Conservation (phyloP, 1,140 invertebrate species). For the Chionoecetes opilio region DNA sequence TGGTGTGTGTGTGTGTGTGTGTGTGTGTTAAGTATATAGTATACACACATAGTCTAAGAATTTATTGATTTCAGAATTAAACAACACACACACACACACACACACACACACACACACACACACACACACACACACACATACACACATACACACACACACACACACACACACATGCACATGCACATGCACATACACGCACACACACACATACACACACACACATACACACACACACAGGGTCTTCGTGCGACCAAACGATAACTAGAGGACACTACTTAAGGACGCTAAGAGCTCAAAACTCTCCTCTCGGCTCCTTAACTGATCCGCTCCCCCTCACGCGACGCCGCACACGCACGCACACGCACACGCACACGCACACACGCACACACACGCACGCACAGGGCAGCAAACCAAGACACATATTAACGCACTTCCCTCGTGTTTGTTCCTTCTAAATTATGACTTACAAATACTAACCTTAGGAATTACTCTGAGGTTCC, state of each 20-base stretch:
- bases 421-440: too few species aligned
- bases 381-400: neutral
- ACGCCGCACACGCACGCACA: neutral
- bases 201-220: constrained; percentile 34
- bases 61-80: too few species aligned
- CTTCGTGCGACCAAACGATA: neutral
- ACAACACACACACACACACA: too few species aligned
- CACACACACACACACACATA: too few species aligned
- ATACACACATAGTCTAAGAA: neutral
- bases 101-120: too few species aligned
- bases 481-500: too few species aligned
- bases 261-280: neutral
- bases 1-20: too few species aligned
- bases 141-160: too few species aligned
- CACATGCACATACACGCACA: neutral
- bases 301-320: neutral
- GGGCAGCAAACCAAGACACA: too few species aligned
- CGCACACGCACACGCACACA: neutral
- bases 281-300: neutral
- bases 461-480: too few species aligned
- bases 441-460: too few species aligned
- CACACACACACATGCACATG: neutral
- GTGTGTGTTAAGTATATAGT: neutral
- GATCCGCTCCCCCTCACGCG: neutral
- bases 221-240: neutral